Evolutionary conservation across 2,113 vertebrate genomes (phyloP), one percentile per base, ranked within the genome.

Genomic region (Syrmaticus mikado): DNA sequence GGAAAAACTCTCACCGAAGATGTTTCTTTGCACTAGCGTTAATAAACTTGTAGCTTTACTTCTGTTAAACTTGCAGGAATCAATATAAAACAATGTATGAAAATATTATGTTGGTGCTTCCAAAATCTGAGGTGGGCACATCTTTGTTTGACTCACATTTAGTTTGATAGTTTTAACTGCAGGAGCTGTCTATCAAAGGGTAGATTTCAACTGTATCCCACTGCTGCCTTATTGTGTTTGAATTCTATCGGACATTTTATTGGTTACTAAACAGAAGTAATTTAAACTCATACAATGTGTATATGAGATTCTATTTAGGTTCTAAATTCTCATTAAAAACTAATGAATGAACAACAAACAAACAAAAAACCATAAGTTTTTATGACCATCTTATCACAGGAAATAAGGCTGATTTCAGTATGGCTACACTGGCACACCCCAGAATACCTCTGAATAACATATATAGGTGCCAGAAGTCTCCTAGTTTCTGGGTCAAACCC

Each of bases 161-260:
- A 80, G 24, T 80, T 85, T 87, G 82, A 92, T 87, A 75, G 76
- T 85, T 95, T 87, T 76, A 83, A 55, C 75, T 77, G 27, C 60
- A 81, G 78, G 64, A 89, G 13, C 50, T 85, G 67, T 55, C 82
- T 60, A 11, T 80, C 87, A 91, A 77, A 89, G 30, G 25, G 24
- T 38, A 52, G 64, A 71, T 82, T 91, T 91, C 91, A 57, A n/a
- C 43, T 77, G 34, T 27, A 91, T 74, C 79, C 64, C 38, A 81
- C 75, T 82, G 71, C 11, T 85, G 38, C 24, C 27, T 55, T 85
- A 71, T 28, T 83, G 38, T 66, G n/a, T 91, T 94, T 91, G 75
- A 93, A 91, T 15, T 91, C 85, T 27, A 61, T n/a, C 14, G 87
- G 8, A 4, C n/a, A 19, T 64, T 92, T 89, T 87, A 77, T 48